These are phyloP conservation scores for Aphis craccivora DNA, from an alignment of 1,140 invertebrate species.

Conservation along the genomic window DNA sequence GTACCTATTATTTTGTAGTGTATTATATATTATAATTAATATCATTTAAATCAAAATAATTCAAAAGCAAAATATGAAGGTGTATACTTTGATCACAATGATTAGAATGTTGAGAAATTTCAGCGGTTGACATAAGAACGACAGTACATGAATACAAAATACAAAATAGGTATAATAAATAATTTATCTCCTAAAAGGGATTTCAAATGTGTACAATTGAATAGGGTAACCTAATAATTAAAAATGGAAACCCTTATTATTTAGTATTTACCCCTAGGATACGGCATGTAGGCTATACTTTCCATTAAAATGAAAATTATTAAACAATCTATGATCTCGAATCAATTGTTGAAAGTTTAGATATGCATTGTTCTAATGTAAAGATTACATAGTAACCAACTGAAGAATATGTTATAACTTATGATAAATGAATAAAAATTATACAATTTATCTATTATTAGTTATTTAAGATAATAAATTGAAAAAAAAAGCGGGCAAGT, in stretches of 20 bases:
- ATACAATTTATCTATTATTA: not conserved
- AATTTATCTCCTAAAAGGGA: not conserved
- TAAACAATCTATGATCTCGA: not conserved
- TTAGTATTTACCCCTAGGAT: constrained; percentile 2
- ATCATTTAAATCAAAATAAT: not conserved
- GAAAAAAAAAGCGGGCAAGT: no score
- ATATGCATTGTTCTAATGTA: not conserved
- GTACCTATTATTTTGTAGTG: not conserved
- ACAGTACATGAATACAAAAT: not conserved
- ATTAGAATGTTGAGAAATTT: constrained; percentile 13
- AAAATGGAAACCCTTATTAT: not conserved
- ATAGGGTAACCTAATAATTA: not conserved
- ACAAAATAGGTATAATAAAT: not conserved
- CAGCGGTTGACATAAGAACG: not conserved
- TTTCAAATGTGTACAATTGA: not conserved
- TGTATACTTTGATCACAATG: not conserved
- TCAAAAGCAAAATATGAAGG: not conserved
- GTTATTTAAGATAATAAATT: not conserved
- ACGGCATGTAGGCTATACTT: not conserved
- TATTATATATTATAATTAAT: not conserved
- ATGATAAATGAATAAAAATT: not conserved
- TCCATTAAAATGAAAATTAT: not conserved
- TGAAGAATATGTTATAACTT: not conserved
- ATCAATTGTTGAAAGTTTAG: not conserved
- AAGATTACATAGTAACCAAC: not conserved